Evolutionary conservation across 2,797 vertebrate genomes (phyloP), one percentile per base, ranked within the genome.

Genomic region (Pipistrellus kuhlii): DNA sequence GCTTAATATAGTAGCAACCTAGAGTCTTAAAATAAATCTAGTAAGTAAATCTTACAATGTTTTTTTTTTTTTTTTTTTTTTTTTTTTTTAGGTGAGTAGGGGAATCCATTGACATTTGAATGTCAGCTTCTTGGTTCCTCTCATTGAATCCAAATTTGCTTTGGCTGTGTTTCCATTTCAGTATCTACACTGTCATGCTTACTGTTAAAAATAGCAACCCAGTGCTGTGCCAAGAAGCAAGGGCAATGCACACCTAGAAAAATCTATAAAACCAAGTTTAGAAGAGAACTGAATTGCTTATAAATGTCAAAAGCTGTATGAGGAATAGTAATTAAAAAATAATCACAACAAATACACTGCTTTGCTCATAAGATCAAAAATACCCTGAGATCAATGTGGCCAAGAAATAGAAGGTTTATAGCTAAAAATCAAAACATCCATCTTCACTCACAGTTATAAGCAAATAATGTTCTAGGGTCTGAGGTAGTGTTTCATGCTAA

Each of bases 101-200:
- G 46, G 41, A 95, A 46, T 88, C 44, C 85, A 92, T 51, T 95
- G 82, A 94, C 94, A 94, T 94, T 94, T 96, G 90, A 96, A 93
- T 94, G 94, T 95, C 93, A 97, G 80, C 18, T 20, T 92, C 66
- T 89, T 46, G 17, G 20, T 86, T 85, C 48, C 85, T 95, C 55
- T 84, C 91, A 44, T 48, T 88, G 44, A 94, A 90, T 66, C 51
- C 25, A 69, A 96, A 75, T 95, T 77, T 53, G 32, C 78, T 83
- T 85, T 88, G 90, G 88, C 86, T 96, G 64, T 25, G 9, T 83
- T 95, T 94, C 89, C 87, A 92, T 94, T 93, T 95, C 82, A 77
- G 78, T 66, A 93, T 95, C 95, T 90, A 93, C 66, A 32, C 59
- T 71, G 94, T 97, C 87, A 95, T 48, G 73, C 71, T 81, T 38